Evolutionary conservation across 2,888 invertebrate species (phyloP).

Genomic region (Agonopterix subpropinquella): DNA sequence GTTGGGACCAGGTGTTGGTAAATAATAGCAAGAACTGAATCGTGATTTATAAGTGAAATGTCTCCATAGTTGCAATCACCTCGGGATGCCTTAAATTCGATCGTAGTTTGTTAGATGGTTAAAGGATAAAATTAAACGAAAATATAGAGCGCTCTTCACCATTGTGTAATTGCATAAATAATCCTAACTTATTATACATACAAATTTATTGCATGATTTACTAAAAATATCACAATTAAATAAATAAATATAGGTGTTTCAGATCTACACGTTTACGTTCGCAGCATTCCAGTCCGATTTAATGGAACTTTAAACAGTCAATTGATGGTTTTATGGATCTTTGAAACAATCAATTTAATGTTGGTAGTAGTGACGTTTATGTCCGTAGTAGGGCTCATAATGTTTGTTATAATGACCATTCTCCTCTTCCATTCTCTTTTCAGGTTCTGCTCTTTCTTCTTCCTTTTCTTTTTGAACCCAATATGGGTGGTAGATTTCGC

Average conservation of each 20-base stretch:
- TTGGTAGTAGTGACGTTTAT: neutral
- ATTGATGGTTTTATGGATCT: too few species aligned
- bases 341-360: neutral
- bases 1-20: too few species aligned
- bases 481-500: neutral
- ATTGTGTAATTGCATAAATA: conserved; percentile 10
- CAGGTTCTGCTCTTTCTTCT: neutral
- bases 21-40: too few species aligned
- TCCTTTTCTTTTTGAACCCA: neutral
- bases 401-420: neutral
- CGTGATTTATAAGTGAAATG: too few species aligned
- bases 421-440: neutral
- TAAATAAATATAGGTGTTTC: neutral
- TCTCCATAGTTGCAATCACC: too few species aligned
- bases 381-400: neutral
- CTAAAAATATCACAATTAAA: conserved; percentile 6
- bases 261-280: neutral
- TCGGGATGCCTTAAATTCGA: too few species aligned
- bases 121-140: conserved; percentile 4
- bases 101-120: too few species aligned
- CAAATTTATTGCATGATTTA: neutral
- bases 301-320: too few species aligned
- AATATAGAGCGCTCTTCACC: conserved; percentile 10
- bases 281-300: neutral
- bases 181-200: neutral